Base-by-base conservation (phyloP, 2,113 vertebrate species). In the Hystrix cristata region DNA sequence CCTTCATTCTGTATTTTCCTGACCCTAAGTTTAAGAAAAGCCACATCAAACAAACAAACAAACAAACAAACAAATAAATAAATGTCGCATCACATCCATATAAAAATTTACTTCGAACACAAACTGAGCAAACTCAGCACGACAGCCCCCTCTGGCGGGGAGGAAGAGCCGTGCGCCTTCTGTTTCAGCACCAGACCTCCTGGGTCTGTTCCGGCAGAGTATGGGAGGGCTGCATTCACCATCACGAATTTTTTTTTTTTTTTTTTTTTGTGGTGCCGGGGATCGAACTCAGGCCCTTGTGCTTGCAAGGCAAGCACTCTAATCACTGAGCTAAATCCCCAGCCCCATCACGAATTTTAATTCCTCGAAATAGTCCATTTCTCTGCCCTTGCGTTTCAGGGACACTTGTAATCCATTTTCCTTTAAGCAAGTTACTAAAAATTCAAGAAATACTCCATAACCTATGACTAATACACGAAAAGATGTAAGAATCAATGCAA, bases 91-190 rank as follows among this genome's bases (percentile, higher is more conserved):
- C 14, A 55, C 38, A n/a, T 53, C 46, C 72, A 51, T 4, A 7
- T 60, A 67, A 60, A 85, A 71, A 91, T 51, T 81, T 53, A 91
- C 46, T 80, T 48, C 89, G 67, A 76, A 80, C n/a, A 65, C 29
- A 67, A 94, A 94, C 46, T 51, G 57, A 72, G 89, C 48, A 93
- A 96, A 95, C 38, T 88, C 83, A 81, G 95, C 92, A 12, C 95
- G 96, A 98, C 25, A 97, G 96, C 96, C 95, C 97, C 97, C 97
- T 97, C 98, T 98, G 95, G 97, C 90, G 96, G 96, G 87, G 59
- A 74, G 29, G 92, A 94, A 29, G 55, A 48, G 46, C 18, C 90
- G 84, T 79, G 11, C 55, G 55, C 55, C 55, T 15, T 57, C 55
- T 57, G 55, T 15, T 57, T 57, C 55, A 57, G 55, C 55, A 57